Evolutionary conservation across 2,113 vertebrate genomes (phyloP).

Genomic region (Lathamus discolor): DNA sequence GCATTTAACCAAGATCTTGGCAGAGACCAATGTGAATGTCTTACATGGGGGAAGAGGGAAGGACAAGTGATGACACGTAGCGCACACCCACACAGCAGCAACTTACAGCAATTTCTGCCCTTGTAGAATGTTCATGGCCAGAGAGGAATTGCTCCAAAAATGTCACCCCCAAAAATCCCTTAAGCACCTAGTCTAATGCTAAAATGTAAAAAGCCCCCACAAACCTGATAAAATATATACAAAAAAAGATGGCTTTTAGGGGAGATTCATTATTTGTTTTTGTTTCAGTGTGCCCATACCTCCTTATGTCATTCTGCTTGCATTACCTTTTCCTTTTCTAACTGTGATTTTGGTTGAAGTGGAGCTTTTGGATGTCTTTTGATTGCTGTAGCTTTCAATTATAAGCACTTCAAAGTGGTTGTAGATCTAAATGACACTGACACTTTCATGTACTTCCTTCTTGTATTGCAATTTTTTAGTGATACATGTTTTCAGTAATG

Average conservation of each 20-base stretch:
- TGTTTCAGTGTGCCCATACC: neutral
- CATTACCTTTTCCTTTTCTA: neutral
- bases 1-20: neutral
- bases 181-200: neutral
- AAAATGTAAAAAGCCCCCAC: neutral
- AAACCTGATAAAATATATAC: neutral
- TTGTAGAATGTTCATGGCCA: neutral
- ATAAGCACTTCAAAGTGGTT: neutral
- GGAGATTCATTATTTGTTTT: neutral
- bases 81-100: neutral
- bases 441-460: neutral
- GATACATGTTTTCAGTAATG: neutral
- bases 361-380: neutral
- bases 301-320: neutral
- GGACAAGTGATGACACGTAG: rapidly evolving
- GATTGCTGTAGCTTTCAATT: neutral
- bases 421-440: neutral
- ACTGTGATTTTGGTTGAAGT: neutral
- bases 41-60: neutral
- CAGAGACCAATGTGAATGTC: neutral
- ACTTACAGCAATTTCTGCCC: neutral
- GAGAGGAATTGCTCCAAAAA: neutral
- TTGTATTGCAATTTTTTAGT: neutral
- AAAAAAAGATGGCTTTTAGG: neutral
- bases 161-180: neutral